Evolutionary conservation across 2,113 vertebrate species (phyloP).

Genomic region (Lepus europaeus): DNA sequence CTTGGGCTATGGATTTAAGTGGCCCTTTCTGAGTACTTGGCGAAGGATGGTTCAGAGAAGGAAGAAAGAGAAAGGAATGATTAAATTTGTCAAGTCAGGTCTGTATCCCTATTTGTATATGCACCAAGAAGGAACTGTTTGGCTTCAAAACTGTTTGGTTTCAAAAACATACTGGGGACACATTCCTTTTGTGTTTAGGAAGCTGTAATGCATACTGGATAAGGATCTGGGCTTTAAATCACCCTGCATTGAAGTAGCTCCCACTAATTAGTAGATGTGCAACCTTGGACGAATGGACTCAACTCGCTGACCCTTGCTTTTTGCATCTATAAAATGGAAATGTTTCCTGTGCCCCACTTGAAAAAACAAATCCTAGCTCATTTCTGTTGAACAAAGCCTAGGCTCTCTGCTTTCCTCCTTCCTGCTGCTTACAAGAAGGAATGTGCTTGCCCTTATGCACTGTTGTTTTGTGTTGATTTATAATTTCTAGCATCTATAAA

Average conservation of each 20-base stretch:
- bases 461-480: background rate
- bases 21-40: constrained; percentile 65
- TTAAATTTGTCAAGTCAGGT: constrained; percentile 48
- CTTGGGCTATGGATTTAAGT: constrained; percentile 73
- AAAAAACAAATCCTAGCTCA: background rate
- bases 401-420: background rate
- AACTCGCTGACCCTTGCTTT: background rate
- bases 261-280: background rate
- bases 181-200: background rate
- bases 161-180: background rate
- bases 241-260: background rate
- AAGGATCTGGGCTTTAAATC: background rate
- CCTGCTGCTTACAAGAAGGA: background rate
- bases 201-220: background rate
- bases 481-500: background rate
- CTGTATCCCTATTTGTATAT: constrained; percentile 11
- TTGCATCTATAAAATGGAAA: background rate
- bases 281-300: background rate
- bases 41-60: constrained; percentile 63
- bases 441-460: background rate
- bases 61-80: constrained; percentile 57
- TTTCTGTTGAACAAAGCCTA: background rate
- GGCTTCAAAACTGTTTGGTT: background rate
- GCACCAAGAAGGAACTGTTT: background rate
- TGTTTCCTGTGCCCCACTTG: background rate